Percentiles rank a stretch among this genome's conserved stretches.
Evolutionary conservation across 2,888 invertebrate genomes (phyloP).

Genomic region (Tuberolachnus salignus): DNA sequence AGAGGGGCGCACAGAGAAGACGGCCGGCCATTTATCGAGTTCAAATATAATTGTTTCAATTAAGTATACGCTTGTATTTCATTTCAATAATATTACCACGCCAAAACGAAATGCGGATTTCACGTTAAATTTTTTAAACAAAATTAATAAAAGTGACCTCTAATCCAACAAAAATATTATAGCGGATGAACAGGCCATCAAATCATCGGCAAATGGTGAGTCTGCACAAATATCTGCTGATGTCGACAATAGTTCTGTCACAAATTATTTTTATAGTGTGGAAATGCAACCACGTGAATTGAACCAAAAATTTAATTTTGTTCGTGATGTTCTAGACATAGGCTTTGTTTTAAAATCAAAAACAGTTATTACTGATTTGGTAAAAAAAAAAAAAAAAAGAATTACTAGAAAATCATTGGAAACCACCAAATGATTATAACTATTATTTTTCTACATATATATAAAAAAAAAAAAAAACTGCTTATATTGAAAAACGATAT

Average conservation of each 20-base stretch:
- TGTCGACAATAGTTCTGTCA: constrained; percentile 23
- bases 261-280: constrained; percentile 11
- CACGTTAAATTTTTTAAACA: constrained; percentile 14
- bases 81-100: constrained; percentile 26
- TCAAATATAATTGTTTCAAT: not conserved
- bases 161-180: not conserved
- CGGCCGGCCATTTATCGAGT: not conserved
- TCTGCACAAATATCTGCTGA: not conserved
- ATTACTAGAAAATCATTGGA: constrained; percentile 14
- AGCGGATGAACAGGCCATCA: constrained; percentile 8
- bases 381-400: constrained; percentile 17
- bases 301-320: not conserved
- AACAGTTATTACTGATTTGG: not conserved
- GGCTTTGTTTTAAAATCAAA: constrained; percentile 9
- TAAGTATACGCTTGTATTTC: not conserved
- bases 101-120: constrained; percentile 13
- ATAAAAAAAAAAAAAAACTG: no score
- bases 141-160: constrained; percentile 7
- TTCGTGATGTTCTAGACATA: constrained; percentile 2
- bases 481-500: constrained; percentile 20
- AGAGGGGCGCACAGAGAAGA: no score
- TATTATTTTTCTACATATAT: constrained; percentile 28
- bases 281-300: constrained; percentile 16
- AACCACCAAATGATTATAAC: constrained; percentile 12
- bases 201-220: constrained; percentile 3